phyloP scores from a whole-genome alignment of 2,113 vertebrate species.

The Lagopus muta region DNA sequence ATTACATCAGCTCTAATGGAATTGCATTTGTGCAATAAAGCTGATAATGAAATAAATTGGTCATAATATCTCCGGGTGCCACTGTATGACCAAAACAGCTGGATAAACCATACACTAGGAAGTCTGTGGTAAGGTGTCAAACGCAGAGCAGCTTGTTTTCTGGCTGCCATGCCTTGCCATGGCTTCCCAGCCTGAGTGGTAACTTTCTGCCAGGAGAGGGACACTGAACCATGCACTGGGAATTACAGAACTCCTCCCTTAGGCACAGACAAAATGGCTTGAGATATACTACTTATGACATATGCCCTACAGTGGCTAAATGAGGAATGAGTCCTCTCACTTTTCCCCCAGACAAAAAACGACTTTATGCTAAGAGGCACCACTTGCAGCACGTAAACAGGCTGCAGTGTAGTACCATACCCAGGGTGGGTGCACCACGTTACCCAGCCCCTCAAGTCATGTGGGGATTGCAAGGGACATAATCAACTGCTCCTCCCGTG shows the following conservation, averaged over 20 bases:
- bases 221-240: fast-evolving
- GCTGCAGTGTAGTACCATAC: fast-evolving
- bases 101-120: fast-evolving
- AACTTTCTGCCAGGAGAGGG: not conserved
- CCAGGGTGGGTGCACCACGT: fast-evolving
- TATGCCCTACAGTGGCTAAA: not conserved
- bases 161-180: fast-evolving
- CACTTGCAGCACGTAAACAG: fast-evolving
- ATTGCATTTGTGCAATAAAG: not conserved
- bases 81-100: fast-evolving
- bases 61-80: not conserved
- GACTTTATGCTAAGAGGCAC: fast-evolving
- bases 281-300: not conserved
- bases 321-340: not conserved
- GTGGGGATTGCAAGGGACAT: not conserved
- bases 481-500: not conserved
- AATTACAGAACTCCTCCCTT: not conserved
- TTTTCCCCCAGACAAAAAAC: constrained; percentile 25
- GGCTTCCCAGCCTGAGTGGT: not conserved
- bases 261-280: not conserved
- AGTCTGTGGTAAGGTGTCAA: not conserved
- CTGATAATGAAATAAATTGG: not conserved
- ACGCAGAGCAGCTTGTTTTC: not conserved
- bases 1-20: not conserved
- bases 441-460: not conserved